These are phyloP conservation scores for Drosophila erecta DNA, from an alignment of 1,140 invertebrate species.

Conservation along the genomic window DNA sequence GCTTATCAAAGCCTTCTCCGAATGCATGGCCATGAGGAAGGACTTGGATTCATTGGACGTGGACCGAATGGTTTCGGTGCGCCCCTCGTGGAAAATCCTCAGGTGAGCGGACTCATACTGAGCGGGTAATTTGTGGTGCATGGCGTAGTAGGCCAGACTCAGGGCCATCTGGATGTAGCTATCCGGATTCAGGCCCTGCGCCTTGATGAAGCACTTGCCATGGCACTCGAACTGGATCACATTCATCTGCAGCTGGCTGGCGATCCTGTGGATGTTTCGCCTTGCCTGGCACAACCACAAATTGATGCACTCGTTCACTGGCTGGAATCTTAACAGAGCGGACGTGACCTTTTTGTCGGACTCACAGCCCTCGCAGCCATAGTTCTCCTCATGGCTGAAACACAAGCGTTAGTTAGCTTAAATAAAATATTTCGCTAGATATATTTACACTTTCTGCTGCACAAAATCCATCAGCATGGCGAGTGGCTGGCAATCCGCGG, in stretches of 20 bases:
- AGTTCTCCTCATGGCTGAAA: constrained; percentile 21
- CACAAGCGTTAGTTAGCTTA: not conserved
- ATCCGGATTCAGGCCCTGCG: constrained; percentile 93
- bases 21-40: constrained; percentile 90
- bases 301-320: constrained; percentile 5
- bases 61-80: constrained; percentile 96
- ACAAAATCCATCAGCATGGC: constrained; percentile 93
- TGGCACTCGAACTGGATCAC: constrained; percentile 90
- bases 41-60: constrained; percentile 91
- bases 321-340: constrained; percentile 19
- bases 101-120: constrained; percentile 95
- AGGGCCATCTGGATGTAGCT: constrained; percentile 97
- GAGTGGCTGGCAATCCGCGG: constrained; percentile 95
- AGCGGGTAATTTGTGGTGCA: constrained; percentile 90
- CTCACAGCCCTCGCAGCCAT: constrained; percentile 9
- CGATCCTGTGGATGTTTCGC: constrained; percentile 80
- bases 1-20: constrained; percentile 83
- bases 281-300: constrained; percentile 47
- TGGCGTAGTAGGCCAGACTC: constrained; percentile 93
- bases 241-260: constrained; percentile 88
- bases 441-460: constrained; percentile 84
- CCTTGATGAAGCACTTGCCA: constrained; percentile 93
- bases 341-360: not conserved
- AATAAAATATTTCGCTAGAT: not conserved
- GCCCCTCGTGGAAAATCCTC: constrained; percentile 91